Evolutionary conservation across 2,888 invertebrate species (phyloP).

Genomic region (Plebejus anna): DNA sequence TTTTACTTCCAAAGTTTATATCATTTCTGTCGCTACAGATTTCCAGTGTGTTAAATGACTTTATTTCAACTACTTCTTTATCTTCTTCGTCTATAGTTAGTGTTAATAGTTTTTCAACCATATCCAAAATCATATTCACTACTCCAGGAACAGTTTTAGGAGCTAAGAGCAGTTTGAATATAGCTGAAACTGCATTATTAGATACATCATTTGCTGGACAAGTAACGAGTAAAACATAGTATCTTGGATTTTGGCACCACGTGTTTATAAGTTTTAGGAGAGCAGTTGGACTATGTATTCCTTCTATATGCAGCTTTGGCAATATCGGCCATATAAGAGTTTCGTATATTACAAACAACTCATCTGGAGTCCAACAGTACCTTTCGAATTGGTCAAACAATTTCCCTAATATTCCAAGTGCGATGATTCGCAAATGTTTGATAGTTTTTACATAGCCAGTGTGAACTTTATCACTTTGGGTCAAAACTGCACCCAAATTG

Average conservation of each 20-base stretch:
- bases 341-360: constrained; percentile 87
- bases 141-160: constrained; percentile 84
- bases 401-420: constrained; percentile 82
- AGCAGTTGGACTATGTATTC: constrained; percentile 90
- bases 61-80: constrained; percentile 58
- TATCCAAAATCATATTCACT: constrained; percentile 83
- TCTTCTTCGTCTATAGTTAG: constrained; percentile 81
- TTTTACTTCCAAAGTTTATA: constrained; percentile 85
- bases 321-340: constrained; percentile 91
- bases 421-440: constrained; percentile 82
- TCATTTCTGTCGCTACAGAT: constrained; percentile 46
- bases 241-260: constrained; percentile 91
- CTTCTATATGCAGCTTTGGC: constrained; percentile 87
- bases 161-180: constrained; percentile 86
- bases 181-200: constrained; percentile 81
- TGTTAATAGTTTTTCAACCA: constrained; percentile 87
- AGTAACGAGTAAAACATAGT: constrained; percentile 85
- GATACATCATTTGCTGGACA: constrained; percentile 62
- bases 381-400: constrained; percentile 90
- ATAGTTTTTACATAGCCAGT: constrained; percentile 82
- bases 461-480: constrained; percentile 77
- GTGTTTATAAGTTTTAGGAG: constrained; percentile 87
- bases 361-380: constrained; percentile 84
- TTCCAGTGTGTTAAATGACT: constrained; percentile 59
- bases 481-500: constrained; percentile 82